phyloP scores from a whole-genome alignment of 2,113 vertebrate genomes.

The Falco punctatus region DNA sequence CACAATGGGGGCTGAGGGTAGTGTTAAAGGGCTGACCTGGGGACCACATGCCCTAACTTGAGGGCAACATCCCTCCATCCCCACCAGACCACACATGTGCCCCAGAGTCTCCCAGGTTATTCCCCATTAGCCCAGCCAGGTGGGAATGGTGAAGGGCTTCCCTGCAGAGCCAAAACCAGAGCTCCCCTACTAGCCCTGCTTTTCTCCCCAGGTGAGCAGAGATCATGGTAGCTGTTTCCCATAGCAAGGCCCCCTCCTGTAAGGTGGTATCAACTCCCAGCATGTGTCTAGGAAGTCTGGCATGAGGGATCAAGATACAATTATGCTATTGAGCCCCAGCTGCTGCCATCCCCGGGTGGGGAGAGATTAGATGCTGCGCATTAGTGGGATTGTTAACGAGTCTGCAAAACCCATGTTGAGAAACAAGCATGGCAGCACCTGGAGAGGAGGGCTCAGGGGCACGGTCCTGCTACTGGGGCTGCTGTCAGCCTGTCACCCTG shows the following conservation, averaged over 20 bases:
- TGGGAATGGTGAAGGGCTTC: not conserved
- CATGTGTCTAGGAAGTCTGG: not conserved
- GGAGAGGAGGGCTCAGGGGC: not conserved
- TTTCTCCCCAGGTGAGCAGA: not conserved
- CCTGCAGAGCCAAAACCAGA: not conserved
- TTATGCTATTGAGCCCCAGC: not conserved
- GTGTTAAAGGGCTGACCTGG: not conserved
- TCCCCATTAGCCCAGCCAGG: not conserved
- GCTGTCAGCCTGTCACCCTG: not conserved
- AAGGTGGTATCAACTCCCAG: conserved; percentile 6
- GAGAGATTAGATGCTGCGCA: not conserved
- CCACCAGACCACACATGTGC: not conserved
- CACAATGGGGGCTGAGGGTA: fast-evolving
- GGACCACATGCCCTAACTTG: not conserved
- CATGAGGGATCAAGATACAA: not conserved
- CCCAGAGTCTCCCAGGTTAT: not conserved
- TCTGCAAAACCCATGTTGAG: not conserved
- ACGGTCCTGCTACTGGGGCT: not conserved
- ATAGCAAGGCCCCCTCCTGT: not conserved
- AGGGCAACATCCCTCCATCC: not conserved
- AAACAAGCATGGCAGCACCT: not conserved
- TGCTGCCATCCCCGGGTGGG: not conserved
- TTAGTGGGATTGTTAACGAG: not conserved
- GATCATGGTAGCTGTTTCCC: not conserved
- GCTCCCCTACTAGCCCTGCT: not conserved